Evolutionary conservation across 1,140 invertebrate species (phyloP), one percentile per base, ranked within the genome.

Genomic region (Drosophila sechellia): DNA sequence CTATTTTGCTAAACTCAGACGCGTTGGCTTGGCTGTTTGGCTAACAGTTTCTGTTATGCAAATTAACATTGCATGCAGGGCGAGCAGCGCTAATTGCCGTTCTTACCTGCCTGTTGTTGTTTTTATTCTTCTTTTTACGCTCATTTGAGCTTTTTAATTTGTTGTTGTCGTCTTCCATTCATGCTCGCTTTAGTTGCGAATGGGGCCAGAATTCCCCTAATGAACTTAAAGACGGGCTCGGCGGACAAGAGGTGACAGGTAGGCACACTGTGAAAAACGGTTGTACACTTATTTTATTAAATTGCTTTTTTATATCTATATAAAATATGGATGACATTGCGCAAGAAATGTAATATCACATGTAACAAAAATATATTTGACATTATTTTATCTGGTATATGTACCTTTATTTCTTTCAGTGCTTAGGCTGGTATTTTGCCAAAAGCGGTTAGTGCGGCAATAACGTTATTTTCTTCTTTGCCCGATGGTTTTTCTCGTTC

Each of bases 381-480:
- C 6, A 27, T 27, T 1, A 27, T 6, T 27, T 6, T 27, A 27
- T 27, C 0, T 27, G 5, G 27, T 27, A 6, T 27, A 27, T 27
- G 27, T 27, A 27, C 31, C 31, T 31, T 17, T 3, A 3, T 17
- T 42, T 42, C n/a, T 10, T 3, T 34, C 27, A 43, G 64, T 68
- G 64, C 13, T 34, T n/a, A 2, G 39, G 15, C 34, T 71, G 12
- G 31, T 15, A 40, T 72, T 72, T 52, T 31, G 69, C 66, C 66
- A 52, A 71, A 72, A 72, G 72, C 72, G 54, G 40, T 52, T 69
- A 10, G 40, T 40, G 52, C 45, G 55, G 52, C 55, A 70, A 48
- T 57, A 70, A 70, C 68, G 68, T 70, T 70, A 70, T 70, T 70
- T 70, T 75, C 43, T 57, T 61, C 42, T 54, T 69, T 77, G 63